A percentile compares a stretch with the other conserved stretches of the same genome.
Conservation (phyloP, 2,888 invertebrate species). For the Barypeithes pellucidus region DNA sequence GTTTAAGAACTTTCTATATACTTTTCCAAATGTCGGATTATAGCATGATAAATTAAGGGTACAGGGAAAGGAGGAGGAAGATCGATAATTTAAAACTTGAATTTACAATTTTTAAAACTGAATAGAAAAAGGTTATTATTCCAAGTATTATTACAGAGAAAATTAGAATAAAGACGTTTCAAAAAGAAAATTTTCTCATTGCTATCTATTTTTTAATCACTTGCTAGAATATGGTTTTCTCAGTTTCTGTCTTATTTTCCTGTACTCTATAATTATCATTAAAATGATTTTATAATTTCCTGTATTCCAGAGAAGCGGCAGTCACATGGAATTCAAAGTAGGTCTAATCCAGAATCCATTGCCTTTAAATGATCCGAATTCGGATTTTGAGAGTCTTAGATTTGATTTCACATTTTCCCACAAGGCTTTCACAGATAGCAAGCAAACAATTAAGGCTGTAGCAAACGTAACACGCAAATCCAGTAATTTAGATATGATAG, state of each 20-base stretch:
- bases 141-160: too few species aligned
- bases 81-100: too few species aligned
- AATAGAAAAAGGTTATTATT: too few species aligned
- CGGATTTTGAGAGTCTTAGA: slow-evolving; percentile 75
- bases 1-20: background rate
- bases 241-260: too few species aligned
- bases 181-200: too few species aligned
- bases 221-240: too few species aligned
- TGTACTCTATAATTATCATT: slow-evolving; percentile 25
- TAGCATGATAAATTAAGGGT: too few species aligned
- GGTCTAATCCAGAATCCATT: slow-evolving; percentile 81
- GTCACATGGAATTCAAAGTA: slow-evolving; percentile 81
- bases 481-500: slow-evolving; percentile 79
- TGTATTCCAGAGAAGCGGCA: slow-evolving; percentile 77
- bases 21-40: slow-evolving; percentile 15
- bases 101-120: too few species aligned
- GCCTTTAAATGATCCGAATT: slow-evolving; percentile 70
- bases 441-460: slow-evolving; percentile 75
- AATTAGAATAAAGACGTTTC: too few species aligned
- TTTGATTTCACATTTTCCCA: slow-evolving; percentile 74
- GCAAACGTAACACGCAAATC: slow-evolving; percentile 78
- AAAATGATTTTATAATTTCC: slow-evolving; percentile 48
- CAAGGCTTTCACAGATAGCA: slow-evolving; percentile 71
- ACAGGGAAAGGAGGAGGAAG: too few species aligned
- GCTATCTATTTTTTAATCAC: too few species aligned